Conservation (phyloP, 2,888 invertebrate genomes). For the Prenolepis imparis region DNA sequence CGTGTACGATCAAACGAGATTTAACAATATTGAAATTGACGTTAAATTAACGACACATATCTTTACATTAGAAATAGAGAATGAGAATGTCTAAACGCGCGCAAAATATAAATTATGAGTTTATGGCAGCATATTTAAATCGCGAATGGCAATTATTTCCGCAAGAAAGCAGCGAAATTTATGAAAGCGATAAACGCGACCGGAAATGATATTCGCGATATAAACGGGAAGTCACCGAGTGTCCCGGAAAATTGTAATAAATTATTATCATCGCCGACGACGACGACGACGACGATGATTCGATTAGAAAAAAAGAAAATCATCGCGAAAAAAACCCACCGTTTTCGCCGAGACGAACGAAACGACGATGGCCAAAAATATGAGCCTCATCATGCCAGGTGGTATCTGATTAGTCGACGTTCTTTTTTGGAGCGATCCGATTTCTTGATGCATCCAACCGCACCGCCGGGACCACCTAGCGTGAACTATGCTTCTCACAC, state of each 20-base stretch:
- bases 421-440: conserved; percentile 37
- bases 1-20: not conserved
- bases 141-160: not conserved
- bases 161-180: not conserved
- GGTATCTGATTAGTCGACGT: conserved; percentile 43
- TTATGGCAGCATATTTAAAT: conserved; percentile 2
- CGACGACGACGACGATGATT: not conserved
- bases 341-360: conserved; percentile 43
- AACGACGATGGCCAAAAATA: conserved; percentile 60
- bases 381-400: conserved; percentile 70
- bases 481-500: conserved; percentile 69
- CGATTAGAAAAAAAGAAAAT: not conserved
- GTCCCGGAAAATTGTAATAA: conserved; percentile 14
- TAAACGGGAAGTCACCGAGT: conserved; percentile 11
- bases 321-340: conserved; percentile 66
- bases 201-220: conserved; percentile 54
- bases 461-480: conserved; percentile 62
- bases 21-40: conserved; percentile 4
- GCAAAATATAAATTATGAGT: conserved; percentile 1
- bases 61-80: not conserved
- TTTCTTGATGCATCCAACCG: conserved; percentile 44
- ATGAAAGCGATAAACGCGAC: conserved; percentile 46
- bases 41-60: not conserved
- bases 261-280: not conserved
- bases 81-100: not conserved